Evolutionary conservation across 2,888 invertebrate species (phyloP), one percentile per base, ranked within the genome.

Genomic region (Pollenia labialis): DNA sequence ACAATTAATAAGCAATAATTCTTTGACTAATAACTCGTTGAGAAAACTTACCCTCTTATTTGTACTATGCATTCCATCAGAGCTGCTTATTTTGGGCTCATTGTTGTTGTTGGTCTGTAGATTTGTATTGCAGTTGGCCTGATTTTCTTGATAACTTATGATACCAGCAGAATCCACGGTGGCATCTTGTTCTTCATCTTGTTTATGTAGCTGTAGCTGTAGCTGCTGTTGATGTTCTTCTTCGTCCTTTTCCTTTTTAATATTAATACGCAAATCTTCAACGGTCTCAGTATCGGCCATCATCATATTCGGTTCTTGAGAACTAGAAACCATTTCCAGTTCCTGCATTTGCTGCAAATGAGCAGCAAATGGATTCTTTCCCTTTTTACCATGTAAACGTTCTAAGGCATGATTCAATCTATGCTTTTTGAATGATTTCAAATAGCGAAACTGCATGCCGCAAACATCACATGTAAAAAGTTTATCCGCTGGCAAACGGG

Each of bases 391-490:
- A 91, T 97, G 97, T 80, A 97, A 94, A 88, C 97, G 95, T 92
- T 97, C 97, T 52, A 97, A 93, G 0, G 97, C 97, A 92, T 98
- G 97, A 91, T 97, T 98, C 81, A 97, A 94, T 40, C 97, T 95
- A 91, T 97, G 97, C 93, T 98, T 97, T 93, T 97, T 97, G 93
- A 98, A 97, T 0, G 97, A 97, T 91, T 97, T 97, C 69, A 97
- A 95, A 93, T 97, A 97, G 88, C 97, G 95, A 79, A 97, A 98
- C 92, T 97, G 97, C 97, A 97, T 97, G 85, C 97, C 97, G 93
- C 97, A 98, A 3, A 97, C 97, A 91, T 97, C 97, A 92, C 97
- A 98, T 23, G 97, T 97, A 94, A 97, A 98, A 18, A 97, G 95
- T 93, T 97, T 97, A 93, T 97, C 97, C 42, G 97, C 97, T 2